These are phyloP conservation scores for Periophthalmodon schlosseri DNA, from an alignment of 2,113 vertebrate species.

Conservation along the genomic window DNA sequence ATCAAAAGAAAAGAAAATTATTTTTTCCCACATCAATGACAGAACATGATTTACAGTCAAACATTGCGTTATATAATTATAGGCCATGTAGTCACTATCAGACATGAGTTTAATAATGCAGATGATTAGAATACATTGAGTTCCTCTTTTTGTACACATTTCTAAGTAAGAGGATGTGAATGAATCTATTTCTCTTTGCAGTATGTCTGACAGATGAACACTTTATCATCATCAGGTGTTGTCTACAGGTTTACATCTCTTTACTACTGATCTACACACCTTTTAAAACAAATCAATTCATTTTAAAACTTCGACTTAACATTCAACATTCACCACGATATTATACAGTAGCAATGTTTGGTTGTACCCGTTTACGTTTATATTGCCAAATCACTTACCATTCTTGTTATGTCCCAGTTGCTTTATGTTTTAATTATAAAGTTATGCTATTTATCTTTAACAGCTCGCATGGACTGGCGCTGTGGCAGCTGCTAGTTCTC, in stretches of 20 bases:
- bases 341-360: neutral
- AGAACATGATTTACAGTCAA: neutral
- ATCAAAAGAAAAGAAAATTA: neutral
- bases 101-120: neutral
- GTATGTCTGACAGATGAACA: neutral
- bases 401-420: neutral
- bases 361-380: neutral
- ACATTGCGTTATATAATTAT: neutral
- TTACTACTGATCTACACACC: neutral
- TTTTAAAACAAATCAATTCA: neutral
- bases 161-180: neutral
- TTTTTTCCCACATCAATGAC: neutral
- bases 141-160: neutral
- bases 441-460: neutral
- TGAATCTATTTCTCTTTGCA: neutral
- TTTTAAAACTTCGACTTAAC: neutral
- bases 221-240: neutral
- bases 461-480: neutral
- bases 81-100: neutral
- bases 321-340: neutral
- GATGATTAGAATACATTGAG: neutral
- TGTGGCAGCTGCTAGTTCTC: slow-evolving; percentile 24
- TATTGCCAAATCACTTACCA: slow-evolving; percentile 20
- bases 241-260: neutral
- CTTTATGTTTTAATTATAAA: neutral